Evolutionary conservation across 2,888 invertebrate genomes (phyloP), one percentile per base, ranked within the genome.

Genomic region (Ectemnius lituratus): DNA sequence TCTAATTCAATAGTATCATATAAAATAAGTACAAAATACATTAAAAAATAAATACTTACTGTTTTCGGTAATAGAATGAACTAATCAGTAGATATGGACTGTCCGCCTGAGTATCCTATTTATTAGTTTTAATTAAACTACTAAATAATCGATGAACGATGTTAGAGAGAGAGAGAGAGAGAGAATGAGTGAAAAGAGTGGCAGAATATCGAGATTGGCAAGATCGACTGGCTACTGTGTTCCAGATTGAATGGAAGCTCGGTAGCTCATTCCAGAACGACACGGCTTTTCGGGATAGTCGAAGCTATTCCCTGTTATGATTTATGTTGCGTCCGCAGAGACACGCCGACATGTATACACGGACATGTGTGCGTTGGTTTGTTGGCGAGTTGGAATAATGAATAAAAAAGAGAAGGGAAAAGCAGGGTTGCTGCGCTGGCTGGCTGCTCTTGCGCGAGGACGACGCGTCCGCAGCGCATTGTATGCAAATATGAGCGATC

Each of bases 281-380:
- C 73, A 70, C 63, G 58, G 73, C 68, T 70, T 73, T 77, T 74
- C 77, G 76, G 37, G 70, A 75, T 67, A 73, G 71, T 72, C 78
- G 68, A 82, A 82, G 84, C 81, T 80, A 81, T 81, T 79, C 78
- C 73, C 73, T 74, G 80, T 75, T 82, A 84, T 84, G 84, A 85
- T 85, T 84, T 85, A 85, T 76, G 82, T 82, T 75, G 76, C 37
- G 8, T 37, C 37, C 37, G 37, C 37, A 37, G 37, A 37, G 37
- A 37, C 37, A 37, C 37, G 37, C 63, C 62, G 45, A 37, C 49
- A 47, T 63, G 66, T 49, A 58, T 37, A 65, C 62, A 63, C 67
- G 66, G 37, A 8, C 11, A 37, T 8, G 11, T 37, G 11, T 6
- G 37, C 37, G 37, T 37, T 11, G 37, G 37, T 37, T 37, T 37